Evolutionary conservation across 2,888 invertebrate genomes (phyloP), one percentile per base, ranked within the genome.

Genomic region (Eledona agricola): DNA sequence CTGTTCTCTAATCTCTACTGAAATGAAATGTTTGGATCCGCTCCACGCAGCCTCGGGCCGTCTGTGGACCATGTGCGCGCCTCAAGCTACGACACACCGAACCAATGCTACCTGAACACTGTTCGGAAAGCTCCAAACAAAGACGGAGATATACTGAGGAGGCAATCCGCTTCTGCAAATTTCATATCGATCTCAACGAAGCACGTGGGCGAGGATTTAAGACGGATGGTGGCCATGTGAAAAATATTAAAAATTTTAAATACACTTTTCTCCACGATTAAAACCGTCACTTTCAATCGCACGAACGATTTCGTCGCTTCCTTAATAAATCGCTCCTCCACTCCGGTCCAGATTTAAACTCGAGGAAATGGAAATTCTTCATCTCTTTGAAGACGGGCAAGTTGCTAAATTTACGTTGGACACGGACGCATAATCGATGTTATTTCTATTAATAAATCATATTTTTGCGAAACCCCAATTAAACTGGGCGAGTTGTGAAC

Each of bases 51-150:
- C 51, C 32, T 43, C 51, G 15, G 29, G 42, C 20, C 42, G 17
- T 25, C 28, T 16, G 35, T 43, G 51, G 51, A 51, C 51, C 51
- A 42, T 51, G 51, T 43, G 51, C 43, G 43, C 51, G 34, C 34
- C 16, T 11, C 4, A 37, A 26, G 17, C 6, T 20, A 32, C 16
- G 42, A 43, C 43, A 34, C 3, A 34, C 34, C 12, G 12, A 5
- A 25, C 7, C 15, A n/a, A 11, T 13, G 7, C 4, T 29, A 4
- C 11, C 20, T 12, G n/a, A n/a, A n/a, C n/a, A n/a, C n/a, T n/a
- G n/a, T n/a, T n/a, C n/a, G n/a, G n/a, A n/a, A n/a, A n/a, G n/a
- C n/a, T n/a, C n/a, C n/a, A n/a, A 31, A 42, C 20, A 13, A 12
- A 28, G 42, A 42, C 19, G 26, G 3, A 13, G 6, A 9, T n/a